phyloP scores from a whole-genome alignment of 2,888 invertebrate genomes.

The Exephanes ischioxanthus region DNA sequence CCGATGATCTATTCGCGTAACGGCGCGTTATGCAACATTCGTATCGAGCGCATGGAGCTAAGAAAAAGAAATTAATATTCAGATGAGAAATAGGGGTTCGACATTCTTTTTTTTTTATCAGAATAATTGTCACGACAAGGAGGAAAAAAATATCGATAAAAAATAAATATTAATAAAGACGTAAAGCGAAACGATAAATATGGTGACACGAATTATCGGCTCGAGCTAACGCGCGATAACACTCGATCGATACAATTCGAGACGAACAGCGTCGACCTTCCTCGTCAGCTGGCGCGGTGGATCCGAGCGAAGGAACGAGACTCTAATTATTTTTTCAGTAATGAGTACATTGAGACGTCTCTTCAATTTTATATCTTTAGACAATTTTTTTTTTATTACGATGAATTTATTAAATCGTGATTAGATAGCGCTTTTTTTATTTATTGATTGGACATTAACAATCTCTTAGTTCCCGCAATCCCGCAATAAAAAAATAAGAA shows the following conservation, averaged over 20 bases:
- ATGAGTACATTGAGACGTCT: too few species aligned
- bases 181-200: background rate
- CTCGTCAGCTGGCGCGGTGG: background rate
- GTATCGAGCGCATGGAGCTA: background rate
- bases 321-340: too few species aligned
- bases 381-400: too few species aligned
- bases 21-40: slow-evolving; percentile 23
- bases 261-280: background rate
- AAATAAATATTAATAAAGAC: background rate
- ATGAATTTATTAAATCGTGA: too few species aligned
- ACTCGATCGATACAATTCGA: background rate
- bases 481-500: too few species aligned
- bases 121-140: too few species aligned
- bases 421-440: too few species aligned
- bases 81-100: background rate
- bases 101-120: background rate
- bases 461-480: too few species aligned
- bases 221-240: background rate
- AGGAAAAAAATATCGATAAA: background rate
- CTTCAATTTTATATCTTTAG: too few species aligned
- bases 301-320: too few species aligned
- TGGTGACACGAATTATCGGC: slow-evolving; percentile 1
- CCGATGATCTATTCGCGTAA: background rate
- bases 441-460: too few species aligned
- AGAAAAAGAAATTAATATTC: background rate